These are phyloP conservation scores for Capreolus pygargus DNA, from an alignment of 2,113 vertebrate species.

Conservation along the genomic window DNA sequence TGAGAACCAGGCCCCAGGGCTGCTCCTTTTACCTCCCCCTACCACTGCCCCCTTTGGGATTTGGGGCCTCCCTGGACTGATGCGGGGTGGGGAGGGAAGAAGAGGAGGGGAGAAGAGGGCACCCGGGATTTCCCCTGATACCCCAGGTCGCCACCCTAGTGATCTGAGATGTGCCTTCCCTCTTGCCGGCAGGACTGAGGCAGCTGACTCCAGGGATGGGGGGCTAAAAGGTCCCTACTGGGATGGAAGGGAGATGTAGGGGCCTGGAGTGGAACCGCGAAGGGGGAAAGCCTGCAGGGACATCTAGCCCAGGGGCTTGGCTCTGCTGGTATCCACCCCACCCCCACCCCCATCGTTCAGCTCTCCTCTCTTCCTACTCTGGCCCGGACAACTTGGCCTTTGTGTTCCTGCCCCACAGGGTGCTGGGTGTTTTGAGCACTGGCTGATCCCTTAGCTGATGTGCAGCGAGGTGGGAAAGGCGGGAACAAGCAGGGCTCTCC, in stretches of 20 bases:
- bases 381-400: background rate
- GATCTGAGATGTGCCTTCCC: background rate
- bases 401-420: background rate
- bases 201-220: background rate
- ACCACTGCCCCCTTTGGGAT: background rate
- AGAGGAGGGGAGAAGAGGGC: background rate
- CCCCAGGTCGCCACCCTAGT: background rate
- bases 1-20: conserved; percentile 71
- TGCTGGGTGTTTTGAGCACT: background rate
- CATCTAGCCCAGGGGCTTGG: background rate
- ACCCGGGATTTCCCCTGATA: background rate
- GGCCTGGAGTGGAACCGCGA: background rate
- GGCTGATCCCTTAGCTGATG: background rate
- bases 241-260: background rate
- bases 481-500: background rate
- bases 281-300: background rate
- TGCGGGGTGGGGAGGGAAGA: background rate
- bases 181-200: background rate
- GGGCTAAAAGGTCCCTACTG: background rate
- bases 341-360: background rate
- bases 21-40: conserved; percentile 45
- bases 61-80: conserved; percentile 44
- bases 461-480: background rate
- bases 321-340: too few species aligned
- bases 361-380: background rate